Conservation (phyloP, 2,113 vertebrate species). For the Tragelaphus buxtoni region DNA sequence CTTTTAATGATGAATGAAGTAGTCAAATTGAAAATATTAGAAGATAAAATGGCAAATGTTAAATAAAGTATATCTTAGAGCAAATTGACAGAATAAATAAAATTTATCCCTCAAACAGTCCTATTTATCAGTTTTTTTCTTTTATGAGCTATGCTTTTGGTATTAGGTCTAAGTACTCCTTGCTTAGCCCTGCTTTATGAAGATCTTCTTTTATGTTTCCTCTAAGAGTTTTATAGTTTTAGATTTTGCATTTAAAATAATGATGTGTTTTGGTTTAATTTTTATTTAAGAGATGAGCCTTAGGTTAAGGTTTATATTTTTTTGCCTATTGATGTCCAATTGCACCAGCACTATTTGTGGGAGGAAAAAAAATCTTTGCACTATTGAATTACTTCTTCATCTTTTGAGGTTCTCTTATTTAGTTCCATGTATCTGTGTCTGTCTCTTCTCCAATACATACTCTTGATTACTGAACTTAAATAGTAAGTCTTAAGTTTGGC, state of each 20-base stretch:
- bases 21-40: slow-evolving; percentile 7
- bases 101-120: not conserved
- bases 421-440: not conserved
- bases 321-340: not conserved
- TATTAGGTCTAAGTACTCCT: not conserved
- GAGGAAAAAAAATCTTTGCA: not conserved
- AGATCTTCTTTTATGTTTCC: not conserved
- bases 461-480: not conserved
- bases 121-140: not conserved
- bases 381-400: not conserved
- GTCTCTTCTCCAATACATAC: not conserved
- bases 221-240: not conserved
- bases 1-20: not conserved
- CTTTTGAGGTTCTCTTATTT: not conserved
- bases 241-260: not conserved
- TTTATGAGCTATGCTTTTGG: not conserved
- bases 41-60: slow-evolving; percentile 11
- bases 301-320: not conserved
- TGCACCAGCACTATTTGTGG: not conserved
- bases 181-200: not conserved
- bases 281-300: not conserved
- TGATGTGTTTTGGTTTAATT: not conserved
- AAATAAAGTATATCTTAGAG: not conserved
- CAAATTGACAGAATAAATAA: not conserved
- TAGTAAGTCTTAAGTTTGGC: not conserved